phyloP scores from a whole-genome alignment of 2,888 invertebrate species.

The Volucella bombylans region DNA sequence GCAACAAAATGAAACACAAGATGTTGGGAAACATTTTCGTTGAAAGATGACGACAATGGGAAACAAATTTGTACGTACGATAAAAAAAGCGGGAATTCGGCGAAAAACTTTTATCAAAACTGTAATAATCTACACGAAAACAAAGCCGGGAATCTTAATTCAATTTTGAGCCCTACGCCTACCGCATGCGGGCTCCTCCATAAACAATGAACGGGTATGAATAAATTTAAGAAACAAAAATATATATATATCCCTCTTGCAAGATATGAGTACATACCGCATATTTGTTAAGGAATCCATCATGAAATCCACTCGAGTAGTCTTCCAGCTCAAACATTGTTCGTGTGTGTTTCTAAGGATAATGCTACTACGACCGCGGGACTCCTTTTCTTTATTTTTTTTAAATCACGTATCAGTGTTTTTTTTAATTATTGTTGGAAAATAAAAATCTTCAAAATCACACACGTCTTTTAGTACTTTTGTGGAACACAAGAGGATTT shows the following conservation, averaged over 20 bases:
- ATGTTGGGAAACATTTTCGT: constrained; percentile 72
- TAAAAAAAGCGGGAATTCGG: constrained; percentile 69
- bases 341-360: constrained; percentile 30
- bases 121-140: constrained; percentile 4
- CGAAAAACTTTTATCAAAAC: constrained; percentile 39
- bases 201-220: background rate
- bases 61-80: constrained; percentile 57
- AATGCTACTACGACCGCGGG: constrained; percentile 21
- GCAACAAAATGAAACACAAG: constrained; percentile 72
- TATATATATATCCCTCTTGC: background rate
- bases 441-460: constrained; percentile 2
- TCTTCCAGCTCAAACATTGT: constrained; percentile 88
- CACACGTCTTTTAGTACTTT: constrained; percentile 50
- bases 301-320: constrained; percentile 87
- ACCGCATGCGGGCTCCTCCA: too few relatives aligned
- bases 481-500: constrained; percentile 65
- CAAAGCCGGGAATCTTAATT: constrained; percentile 16
- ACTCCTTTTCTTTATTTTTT: background rate
- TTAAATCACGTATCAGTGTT: constrained; percentile 38
- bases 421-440: background rate
- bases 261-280: constrained; percentile 84
- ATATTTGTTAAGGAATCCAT: constrained; percentile 86
- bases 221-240: constrained; percentile 11
- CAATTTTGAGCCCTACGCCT: background rate
- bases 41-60: constrained; percentile 46